Percentiles rank a stretch among this genome's conserved stretches.
Evolutionary conservation across 2,888 invertebrate species (phyloP).

Genomic region (Harmothoe impar): DNA sequence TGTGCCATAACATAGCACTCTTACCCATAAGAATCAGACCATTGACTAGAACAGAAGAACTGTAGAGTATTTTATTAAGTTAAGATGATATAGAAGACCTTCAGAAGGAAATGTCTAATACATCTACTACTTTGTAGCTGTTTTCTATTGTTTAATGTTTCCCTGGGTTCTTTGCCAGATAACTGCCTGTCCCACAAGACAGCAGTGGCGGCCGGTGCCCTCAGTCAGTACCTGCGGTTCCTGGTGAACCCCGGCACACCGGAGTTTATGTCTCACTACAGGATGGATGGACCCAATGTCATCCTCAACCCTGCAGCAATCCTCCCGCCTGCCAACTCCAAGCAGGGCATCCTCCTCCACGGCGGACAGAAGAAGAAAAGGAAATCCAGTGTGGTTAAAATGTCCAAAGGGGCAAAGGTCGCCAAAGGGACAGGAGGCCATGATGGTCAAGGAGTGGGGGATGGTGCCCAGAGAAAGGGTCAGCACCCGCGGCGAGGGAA

Average conservation of each 20-base stretch:
- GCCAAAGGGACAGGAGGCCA: background rate
- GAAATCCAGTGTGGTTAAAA: background rate
- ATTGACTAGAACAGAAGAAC: too few relatives aligned
- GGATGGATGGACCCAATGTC: slow-evolving; percentile 63
- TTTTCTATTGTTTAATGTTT: too few relatives aligned
- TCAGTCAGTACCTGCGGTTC: slow-evolving; percentile 79
- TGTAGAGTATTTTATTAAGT: too few relatives aligned
- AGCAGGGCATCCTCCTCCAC: background rate
- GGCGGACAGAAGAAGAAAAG: background rate
- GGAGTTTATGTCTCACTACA: slow-evolving; percentile 23
- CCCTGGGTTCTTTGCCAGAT: slow-evolving; percentile 70
- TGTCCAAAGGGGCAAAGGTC: background rate
- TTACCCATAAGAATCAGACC: too few relatives aligned
- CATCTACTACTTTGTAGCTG: too few relatives aligned
- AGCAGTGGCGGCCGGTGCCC: slow-evolving; percentile 81
- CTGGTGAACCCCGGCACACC: slow-evolving; percentile 74
- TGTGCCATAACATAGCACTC: too few relatives aligned
- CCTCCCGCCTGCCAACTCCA: slow-evolving; percentile 15
- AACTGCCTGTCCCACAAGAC: slow-evolving; percentile 82
- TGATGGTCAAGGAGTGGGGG: background rate
- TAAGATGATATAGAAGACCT: too few relatives aligned
- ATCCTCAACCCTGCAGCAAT: slow-evolving; percentile 63
- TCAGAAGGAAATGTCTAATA: too few relatives aligned
- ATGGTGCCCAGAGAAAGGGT: background rate
- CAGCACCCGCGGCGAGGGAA: background rate